Evolutionary conservation across 1,140 invertebrate species (phyloP).

Genomic region (Vanessa tameamea): DNA sequence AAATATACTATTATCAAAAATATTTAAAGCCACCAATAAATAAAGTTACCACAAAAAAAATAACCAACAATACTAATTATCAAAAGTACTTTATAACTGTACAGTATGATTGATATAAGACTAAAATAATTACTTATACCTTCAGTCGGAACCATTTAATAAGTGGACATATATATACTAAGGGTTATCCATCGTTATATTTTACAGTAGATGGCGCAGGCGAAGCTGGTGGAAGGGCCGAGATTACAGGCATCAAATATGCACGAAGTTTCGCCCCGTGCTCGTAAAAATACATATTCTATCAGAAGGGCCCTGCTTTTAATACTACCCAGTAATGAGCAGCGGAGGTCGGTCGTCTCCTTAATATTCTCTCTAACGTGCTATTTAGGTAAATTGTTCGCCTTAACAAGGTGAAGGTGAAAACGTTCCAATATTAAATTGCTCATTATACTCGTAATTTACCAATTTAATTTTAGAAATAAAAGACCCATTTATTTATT

Average conservation of each 20-base stretch:
- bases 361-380: constrained; percentile 72
- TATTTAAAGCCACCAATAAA: no score
- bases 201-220: constrained; percentile 7
- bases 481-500: no score
- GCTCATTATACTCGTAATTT: constrained; percentile 19
- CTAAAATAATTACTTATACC: no score
- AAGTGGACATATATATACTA: neutral
- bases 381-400: constrained; percentile 58
- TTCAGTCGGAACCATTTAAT: no score
- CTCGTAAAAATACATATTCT: constrained; percentile 79
- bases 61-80: no score
- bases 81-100: no score
- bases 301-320: constrained; percentile 71
- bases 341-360: constrained; percentile 63
- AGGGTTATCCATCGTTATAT: neutral
- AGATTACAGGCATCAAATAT: constrained; percentile 75
- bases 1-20: no score
- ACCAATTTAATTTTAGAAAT: neutral
- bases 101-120: no score
- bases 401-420: constrained; percentile 52
- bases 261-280: constrained; percentile 57
- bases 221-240: constrained; percentile 46
- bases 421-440: constrained; percentile 27
- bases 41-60: no score
- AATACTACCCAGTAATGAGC: constrained; percentile 71